Evolutionary conservation across 2,888 invertebrate species (phyloP), one percentile per base, ranked within the genome.

Genomic region (Matsumyia berberina): DNA sequence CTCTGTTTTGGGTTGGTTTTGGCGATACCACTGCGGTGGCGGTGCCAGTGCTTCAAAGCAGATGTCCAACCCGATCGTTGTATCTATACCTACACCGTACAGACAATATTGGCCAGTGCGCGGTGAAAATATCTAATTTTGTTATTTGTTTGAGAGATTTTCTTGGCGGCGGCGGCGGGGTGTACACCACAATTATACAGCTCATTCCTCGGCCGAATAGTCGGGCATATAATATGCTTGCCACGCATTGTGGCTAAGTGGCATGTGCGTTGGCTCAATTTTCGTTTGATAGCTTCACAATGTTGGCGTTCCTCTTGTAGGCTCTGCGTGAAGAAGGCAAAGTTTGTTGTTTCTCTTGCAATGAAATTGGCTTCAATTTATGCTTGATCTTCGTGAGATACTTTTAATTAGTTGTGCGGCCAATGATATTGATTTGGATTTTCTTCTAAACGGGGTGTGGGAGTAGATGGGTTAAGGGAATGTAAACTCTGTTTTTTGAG

Each of bases 201-300:
- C 76, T 77, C 76, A 77, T 77, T 76, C 76, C 67, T 57, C 19
- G 53, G 31, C 46, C 11, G 39, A 58, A 77, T 67, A 76, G 66
- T 55, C 66, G 49, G 55, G 55, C 76, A 74, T 55, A 66, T 64
- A 57, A 66, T 69, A 19, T 57, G 74, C 11, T 74, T n/a, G 74
- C 64, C 49, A 74, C 74, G 74, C 64, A 64, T 55, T 66, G 46
- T 46, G 66, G 66, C 39, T 39, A 66, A 76, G 58, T 76, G 58
- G 66, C 76, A 76, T 76, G 76, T 76, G 76, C 76, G 76, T 49
- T 76, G 37, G 37, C 57, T 76, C 76, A 66, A 49, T 76, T 76
- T 76, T 39, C 76, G 9, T 57, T 66, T 66, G 76, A 76, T 76
- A 49, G 73, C 42, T 62, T 11, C 9, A 33, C 62, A n/a, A 62